Conservation (phyloP, 2,888 invertebrate genomes). For the Tipula confusa region DNA sequence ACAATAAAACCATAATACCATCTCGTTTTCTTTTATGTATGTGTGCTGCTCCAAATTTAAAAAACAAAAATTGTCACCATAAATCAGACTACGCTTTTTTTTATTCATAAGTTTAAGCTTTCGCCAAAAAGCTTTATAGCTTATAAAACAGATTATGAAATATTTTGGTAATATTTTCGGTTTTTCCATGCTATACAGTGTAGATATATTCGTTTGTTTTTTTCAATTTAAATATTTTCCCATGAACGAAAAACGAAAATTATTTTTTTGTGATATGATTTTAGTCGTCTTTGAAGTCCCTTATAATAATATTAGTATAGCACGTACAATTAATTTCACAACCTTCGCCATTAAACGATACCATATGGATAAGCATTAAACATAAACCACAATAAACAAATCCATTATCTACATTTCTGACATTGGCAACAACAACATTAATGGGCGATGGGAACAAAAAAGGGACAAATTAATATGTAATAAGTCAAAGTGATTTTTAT, state of each 20-base stretch:
- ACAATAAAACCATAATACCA: too few relatives aligned
- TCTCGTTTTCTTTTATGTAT: too few relatives aligned
- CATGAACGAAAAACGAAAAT: not conserved
- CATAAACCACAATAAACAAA: not conserved
- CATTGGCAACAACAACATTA: not conserved
- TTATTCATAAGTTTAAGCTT: too few relatives aligned
- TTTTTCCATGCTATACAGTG: not conserved
- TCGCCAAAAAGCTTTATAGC: not conserved
- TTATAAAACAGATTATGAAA: not conserved
- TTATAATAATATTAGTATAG: not conserved
- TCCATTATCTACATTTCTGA: conserved; percentile 12
- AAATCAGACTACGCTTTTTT: too few relatives aligned
- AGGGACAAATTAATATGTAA: conserved; percentile 15
- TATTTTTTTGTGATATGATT: not conserved
- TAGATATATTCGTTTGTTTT: not conserved
- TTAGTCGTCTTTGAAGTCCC: not conserved
- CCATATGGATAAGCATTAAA: not conserved
- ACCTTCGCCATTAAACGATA: not conserved
- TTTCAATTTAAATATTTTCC: not conserved
- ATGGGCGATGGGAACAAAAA: not conserved
- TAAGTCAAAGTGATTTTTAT: not conserved
- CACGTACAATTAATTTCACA: not conserved
- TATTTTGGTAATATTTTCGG: not conserved
- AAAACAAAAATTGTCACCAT: too few relatives aligned
- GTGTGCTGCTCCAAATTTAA: too few relatives aligned